Evolutionary conservation across 2,888 invertebrate species (phyloP), one percentile per base, ranked within the genome.

Genomic region (Napeogenes sylphis): DNA sequence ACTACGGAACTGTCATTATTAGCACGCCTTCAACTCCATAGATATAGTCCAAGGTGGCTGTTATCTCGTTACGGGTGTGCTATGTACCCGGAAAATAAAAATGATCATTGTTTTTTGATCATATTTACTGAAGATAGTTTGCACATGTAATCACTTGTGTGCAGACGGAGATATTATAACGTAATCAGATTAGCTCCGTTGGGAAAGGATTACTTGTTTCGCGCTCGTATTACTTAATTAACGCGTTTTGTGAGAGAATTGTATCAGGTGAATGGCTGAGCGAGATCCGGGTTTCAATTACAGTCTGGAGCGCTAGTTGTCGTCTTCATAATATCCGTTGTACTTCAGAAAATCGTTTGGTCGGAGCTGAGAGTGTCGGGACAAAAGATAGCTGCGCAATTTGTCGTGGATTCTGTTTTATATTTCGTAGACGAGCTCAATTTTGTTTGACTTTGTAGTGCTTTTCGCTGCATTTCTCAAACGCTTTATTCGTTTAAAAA

Each of bases 21-120:
- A 73, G 75, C 73, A 74, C 75, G 74, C 75, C 74, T 61, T 64
- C 56, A 78, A 73, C 77, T 35, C 35, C 35, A 0, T 10, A 42
- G 42, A 12, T 42, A 42, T 42, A 6, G 10, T 10, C 42, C 35
- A 14, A 47, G n/a, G n/a, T 14, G 6, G 21, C 47, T 14, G 14
- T 47, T 47, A 14, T 14, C 47, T 46, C n/a, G 12, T 46, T 21
- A 21, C 21, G 21, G 21, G 1, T 2, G 4, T 12, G n/a, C 3
- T 12, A 4, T 51, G 4, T 30, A 83, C 82, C 83, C 84, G 85
- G 86, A 87, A 88, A 87, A 84, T 68, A 83, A 78, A 82, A 82
- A 84, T 84, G 83, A 75, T 80, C 82, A 84, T 84, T 87, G 86
- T 88, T 87, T 81, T 82, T 75, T 76, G 74, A 82, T 77, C 72